Evolutionary conservation across 2,888 invertebrate species (phyloP).

Genomic region (Latrodectus hesperus): DNA sequence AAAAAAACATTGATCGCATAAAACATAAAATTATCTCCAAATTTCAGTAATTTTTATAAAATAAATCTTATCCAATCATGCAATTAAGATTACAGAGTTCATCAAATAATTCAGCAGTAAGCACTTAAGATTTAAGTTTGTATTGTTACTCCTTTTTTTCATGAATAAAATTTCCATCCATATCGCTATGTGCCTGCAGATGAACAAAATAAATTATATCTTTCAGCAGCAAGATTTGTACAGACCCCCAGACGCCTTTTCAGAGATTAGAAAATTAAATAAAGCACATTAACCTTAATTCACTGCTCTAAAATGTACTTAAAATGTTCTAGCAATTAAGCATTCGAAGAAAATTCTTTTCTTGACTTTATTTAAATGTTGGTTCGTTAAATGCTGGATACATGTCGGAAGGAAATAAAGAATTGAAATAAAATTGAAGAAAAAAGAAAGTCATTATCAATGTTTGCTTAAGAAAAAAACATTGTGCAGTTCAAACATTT

Average conservation of each 20-base stretch:
- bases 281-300: conserved; percentile 60
- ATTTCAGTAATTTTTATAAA: too few species aligned
- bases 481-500: too few species aligned
- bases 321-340: conserved; percentile 52
- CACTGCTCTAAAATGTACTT: conserved; percentile 39
- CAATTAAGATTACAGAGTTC: too few species aligned
- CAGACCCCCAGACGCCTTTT: neutral
- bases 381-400: conserved; percentile 11
- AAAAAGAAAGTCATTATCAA: conserved; percentile 24
- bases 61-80: too few species aligned
- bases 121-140: too few species aligned
- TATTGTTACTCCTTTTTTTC: too few species aligned
- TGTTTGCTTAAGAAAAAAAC: conserved; percentile 25
- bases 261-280: conserved; percentile 56
- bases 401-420: neutral
- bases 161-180: too few species aligned
- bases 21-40: too few species aligned
- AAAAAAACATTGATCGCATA: too few species aligned
- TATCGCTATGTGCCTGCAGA: too few species aligned
- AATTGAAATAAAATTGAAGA: neutral
- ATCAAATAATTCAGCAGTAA: too few species aligned
- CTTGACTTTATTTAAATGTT: conserved; percentile 28
- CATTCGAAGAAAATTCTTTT: conserved; percentile 16
- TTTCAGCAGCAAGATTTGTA: neutral
- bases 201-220: too few species aligned